A percentile compares a stretch with the other conserved stretches of the same genome.
Conservation (phyloP, 1,140 invertebrate genomes). For the Platyura marginata region DNA sequence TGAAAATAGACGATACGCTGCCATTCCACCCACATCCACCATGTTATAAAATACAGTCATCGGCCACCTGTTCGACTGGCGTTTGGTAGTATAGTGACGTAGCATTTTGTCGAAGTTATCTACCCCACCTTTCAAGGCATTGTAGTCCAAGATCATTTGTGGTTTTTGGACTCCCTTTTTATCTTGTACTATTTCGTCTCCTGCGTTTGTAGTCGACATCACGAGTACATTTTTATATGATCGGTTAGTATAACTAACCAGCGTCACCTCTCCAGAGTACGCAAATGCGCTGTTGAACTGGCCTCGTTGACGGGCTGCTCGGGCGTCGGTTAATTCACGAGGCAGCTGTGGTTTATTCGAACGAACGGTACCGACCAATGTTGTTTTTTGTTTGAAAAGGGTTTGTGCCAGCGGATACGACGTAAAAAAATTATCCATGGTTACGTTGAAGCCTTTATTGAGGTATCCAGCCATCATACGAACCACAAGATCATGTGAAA, state of each 20-base stretch:
- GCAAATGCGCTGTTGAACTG: not conserved
- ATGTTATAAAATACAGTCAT: constrained; percentile 8
- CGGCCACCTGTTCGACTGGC: constrained; percentile 8
- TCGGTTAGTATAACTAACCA: constrained; percentile 3
- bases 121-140: constrained; percentile 8
- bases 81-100: constrained; percentile 5
- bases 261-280: not conserved
- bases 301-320: not conserved
- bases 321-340: not conserved
- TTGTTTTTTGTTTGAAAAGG: constrained; percentile 3
- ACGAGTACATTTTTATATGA: constrained; percentile 4
- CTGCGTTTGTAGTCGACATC: constrained; percentile 5
- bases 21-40: too few relatives aligned
- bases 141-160: constrained; percentile 9
- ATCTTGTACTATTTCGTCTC: constrained; percentile 5
- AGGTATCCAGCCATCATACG: not conserved
- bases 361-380: constrained; percentile 6
- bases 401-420: constrained; percentile 4
- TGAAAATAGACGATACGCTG: too few relatives aligned
- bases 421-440: constrained; percentile 7
- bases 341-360: constrained; percentile 8
- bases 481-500: not conserved
- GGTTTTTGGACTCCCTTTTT: constrained; percentile 6
- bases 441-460: constrained; percentile 4
- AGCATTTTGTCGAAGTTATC: constrained; percentile 8